phyloP scores from a whole-genome alignment of 2,888 invertebrate genomes.

The Clunio marinus region DNA sequence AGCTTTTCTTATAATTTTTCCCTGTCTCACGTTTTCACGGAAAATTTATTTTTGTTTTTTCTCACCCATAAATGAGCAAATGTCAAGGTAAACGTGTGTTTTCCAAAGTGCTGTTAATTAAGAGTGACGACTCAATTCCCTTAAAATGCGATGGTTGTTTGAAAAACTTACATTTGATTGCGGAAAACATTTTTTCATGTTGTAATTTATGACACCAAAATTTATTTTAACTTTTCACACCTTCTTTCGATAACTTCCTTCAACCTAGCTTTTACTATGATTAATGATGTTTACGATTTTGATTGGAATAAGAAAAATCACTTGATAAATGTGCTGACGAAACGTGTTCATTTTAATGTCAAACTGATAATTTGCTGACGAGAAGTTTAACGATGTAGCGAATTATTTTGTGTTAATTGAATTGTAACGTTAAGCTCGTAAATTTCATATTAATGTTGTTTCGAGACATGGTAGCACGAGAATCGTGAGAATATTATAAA shows the following conservation, averaged over 20 bases:
- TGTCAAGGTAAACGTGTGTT: neutral
- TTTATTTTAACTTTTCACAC: slow-evolving; percentile 5
- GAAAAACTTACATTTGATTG: neutral
- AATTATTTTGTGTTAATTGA: no score
- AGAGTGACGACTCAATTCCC: slow-evolving; percentile 17
- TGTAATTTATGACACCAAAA: slow-evolving; percentile 14
- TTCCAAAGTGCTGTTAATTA: neutral
- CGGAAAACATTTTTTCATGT: neutral
- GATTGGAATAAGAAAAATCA: no score
- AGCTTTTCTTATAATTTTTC: neutral
- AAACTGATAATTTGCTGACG: no score
- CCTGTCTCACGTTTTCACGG: neutral
- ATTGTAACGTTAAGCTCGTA: no score
- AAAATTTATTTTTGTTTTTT: slow-evolving; percentile 7
- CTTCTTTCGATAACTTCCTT: slow-evolving; percentile 11
- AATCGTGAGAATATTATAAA: no score
- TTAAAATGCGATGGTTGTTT: no score
- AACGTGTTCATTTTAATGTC: no score
- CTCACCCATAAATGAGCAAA: no score
- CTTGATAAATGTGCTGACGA: no score
- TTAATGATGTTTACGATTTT: neutral
- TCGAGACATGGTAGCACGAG: no score
- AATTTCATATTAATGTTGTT: no score
- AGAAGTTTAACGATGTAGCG: no score
- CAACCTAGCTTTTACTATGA: slow-evolving; percentile 9